Conservation (phyloP, 2,797 vertebrate genomes). For the Distichodus sexfasciatus region DNA sequence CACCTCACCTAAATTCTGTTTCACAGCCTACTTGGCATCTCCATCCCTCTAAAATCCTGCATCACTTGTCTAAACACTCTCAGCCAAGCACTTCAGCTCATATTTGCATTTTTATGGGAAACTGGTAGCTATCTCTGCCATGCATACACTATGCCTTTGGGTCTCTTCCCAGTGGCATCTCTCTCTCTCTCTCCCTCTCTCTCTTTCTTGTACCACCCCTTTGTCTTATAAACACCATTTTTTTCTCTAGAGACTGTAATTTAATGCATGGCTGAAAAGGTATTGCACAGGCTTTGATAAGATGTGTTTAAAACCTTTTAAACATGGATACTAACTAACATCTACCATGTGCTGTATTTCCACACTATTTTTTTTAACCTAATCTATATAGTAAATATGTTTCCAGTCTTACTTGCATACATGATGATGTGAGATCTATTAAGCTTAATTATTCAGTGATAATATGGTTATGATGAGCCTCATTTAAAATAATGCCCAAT, state of each 20-base stretch:
- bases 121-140: slow-evolving; percentile 39
- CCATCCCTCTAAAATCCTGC: slow-evolving; percentile 29
- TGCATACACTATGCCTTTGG: slow-evolving; percentile 25
- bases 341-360: too few relatives aligned
- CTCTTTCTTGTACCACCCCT: not conserved
- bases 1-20: not conserved
- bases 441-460: too few relatives aligned
- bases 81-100: slow-evolving; percentile 31
- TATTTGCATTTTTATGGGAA: slow-evolving; percentile 55
- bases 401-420: too few relatives aligned
- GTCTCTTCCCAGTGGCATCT: slow-evolving; percentile 1
- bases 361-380: too few relatives aligned
- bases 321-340: too few relatives aligned
- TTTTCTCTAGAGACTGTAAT: not conserved
- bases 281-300: too few relatives aligned
- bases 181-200: not conserved
- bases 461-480: not conserved
- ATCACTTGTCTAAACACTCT: not conserved
- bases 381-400: too few relatives aligned
- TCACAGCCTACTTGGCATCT: not conserved
- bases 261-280: too few relatives aligned
- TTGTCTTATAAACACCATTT: slow-evolving; percentile 15
- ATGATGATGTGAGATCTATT: too few relatives aligned
- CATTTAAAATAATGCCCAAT: not conserved
- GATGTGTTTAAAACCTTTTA: too few relatives aligned